Evolutionary conservation across 2,797 vertebrate genomes (phyloP), one percentile per base, ranked within the genome.

Genomic region (Poecile montanus): DNA sequence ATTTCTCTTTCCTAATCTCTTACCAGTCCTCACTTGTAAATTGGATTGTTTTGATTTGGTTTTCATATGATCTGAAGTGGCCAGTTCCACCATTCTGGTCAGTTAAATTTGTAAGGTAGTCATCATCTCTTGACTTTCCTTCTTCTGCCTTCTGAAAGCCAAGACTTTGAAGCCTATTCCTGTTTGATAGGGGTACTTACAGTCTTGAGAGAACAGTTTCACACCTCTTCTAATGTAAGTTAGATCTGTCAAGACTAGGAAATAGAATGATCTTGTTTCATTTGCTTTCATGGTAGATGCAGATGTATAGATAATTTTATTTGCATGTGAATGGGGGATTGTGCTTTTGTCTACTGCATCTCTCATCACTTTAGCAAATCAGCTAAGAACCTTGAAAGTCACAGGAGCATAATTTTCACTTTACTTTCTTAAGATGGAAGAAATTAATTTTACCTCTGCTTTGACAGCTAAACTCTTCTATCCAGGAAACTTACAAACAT

Each of bases 131-230:
- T 67, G 29, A 13, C 51, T 76, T 47, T n/a, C 3, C 20, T 78
- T 62, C 34, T 73, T 82, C 42, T 89, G 56, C 21, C 34, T 85
- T 85, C 40, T 89, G 61, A 82, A 74, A 63, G 51, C 10, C 30
- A 44, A 50, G 44, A 34, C 16, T 68, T 61, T 40, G 82, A 91
- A 70, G 23, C 25, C 88, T 58, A 22, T 73, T 82, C 10, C 22
- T 0, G 0, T 66, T 27, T 61, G 21, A 42, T 60, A n/a, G 1
- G 1, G 8, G 1, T 78, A 12, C 57, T 12, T 71, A 30, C 17
- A 26, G 17, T 74, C 23, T 47, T 18, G 51, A 72, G n/a, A 51
- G 18, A 77, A 13, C 19, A 63, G 11, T 71, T 82, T 89, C 36
- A 14, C 23, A 36, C 2, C 5, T 85, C 36, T 84, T 80, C 12